These are phyloP conservation scores for Macrophya alboannulata DNA, from an alignment of 2,888 invertebrate genomes.

Conservation along the genomic window DNA sequence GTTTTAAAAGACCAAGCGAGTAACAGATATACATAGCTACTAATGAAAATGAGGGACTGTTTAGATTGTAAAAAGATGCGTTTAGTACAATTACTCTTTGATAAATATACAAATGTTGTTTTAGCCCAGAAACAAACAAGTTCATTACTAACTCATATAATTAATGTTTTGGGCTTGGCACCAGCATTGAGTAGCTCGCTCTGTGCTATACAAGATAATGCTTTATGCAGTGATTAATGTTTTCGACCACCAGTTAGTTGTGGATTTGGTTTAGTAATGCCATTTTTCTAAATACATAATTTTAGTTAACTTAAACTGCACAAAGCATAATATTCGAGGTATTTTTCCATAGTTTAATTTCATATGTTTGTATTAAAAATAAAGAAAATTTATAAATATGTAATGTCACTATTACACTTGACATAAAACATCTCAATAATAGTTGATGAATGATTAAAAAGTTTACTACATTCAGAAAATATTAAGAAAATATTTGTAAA, in stretches of 20 bases:
- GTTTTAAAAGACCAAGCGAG: neutral
- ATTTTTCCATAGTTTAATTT: neutral
- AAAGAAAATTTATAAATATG: conserved; percentile 28
- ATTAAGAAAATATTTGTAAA: conserved; percentile 54
- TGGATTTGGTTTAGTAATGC: neutral
- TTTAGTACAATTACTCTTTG: neutral
- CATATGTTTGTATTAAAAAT: conserved; percentile 22
- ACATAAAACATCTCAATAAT: conserved; percentile 18
- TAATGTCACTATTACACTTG: neutral
- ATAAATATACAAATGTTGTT: conserved; percentile 14
- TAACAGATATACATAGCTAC: neutral
- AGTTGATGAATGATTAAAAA: neutral
- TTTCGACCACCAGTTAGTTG: neutral
- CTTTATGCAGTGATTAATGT: neutral
- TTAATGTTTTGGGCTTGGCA: neutral
- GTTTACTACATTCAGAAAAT: neutral
- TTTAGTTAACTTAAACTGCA: conserved; percentile 1
- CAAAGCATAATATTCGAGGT: neutral
- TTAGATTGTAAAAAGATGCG: neutral
- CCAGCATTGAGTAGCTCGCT: neutral
- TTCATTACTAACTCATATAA: neutral
- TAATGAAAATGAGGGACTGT: neutral
- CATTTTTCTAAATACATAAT: neutral
- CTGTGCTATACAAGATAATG: conserved; percentile 14
- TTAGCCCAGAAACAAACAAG: neutral